phyloP scores from a whole-genome alignment of 2,113 vertebrate genomes.

The Steatornis caripensis region DNA sequence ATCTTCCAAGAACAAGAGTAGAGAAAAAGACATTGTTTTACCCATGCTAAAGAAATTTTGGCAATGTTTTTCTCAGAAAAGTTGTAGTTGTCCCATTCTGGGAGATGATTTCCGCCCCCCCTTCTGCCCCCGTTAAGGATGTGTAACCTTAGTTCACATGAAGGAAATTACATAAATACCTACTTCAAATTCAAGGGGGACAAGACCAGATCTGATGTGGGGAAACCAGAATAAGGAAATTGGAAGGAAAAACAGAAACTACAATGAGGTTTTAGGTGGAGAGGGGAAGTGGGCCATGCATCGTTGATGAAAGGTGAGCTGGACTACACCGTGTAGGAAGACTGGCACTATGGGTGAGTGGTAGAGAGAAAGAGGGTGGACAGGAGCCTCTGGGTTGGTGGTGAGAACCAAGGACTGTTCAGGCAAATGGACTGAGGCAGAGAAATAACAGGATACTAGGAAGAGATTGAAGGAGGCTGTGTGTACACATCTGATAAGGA shows the following conservation, averaged over 20 bases:
- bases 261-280: neutral
- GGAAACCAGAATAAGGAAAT: neutral
- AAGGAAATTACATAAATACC: neutral
- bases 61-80: neutral
- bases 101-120: neutral
- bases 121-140: fast-evolving
- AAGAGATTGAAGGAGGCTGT: neutral
- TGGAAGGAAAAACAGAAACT: neutral
- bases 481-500: neutral
- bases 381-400: neutral
- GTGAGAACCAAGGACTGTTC: neutral
- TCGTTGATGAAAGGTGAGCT: neutral
- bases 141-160: neutral
- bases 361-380: neutral
- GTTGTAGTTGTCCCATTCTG: neutral
- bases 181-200: neutral
- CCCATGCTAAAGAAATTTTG: neutral
- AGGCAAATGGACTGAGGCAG: neutral
- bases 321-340: neutral
- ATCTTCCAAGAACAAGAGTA: neutral
- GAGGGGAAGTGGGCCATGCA: neutral
- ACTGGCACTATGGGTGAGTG: neutral
- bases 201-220: neutral
- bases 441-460: neutral
- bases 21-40: neutral